These are phyloP conservation scores for Lasioglossum marginatum DNA, from an alignment of 2,888 invertebrate species.

Conservation along the genomic window DNA sequence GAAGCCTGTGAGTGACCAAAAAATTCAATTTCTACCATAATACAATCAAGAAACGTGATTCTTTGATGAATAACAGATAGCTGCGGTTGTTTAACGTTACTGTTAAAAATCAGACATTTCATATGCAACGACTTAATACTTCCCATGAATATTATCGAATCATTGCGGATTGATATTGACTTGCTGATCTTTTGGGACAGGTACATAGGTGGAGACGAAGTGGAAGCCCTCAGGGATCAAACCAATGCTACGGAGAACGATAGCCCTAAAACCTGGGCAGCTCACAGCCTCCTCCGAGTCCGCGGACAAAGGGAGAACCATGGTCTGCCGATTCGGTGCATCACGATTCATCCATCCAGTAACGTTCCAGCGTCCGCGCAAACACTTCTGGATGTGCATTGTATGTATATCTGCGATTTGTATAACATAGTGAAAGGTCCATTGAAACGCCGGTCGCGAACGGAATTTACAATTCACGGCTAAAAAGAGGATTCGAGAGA, in stretches of 20 bases:
- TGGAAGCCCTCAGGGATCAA: constrained; percentile 85
- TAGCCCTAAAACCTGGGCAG: constrained; percentile 93
- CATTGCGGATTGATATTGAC: neutral
- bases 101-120: no score
- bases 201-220: constrained; percentile 72
- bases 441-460: neutral
- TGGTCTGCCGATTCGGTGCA: constrained; percentile 91
- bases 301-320: constrained; percentile 93
- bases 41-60: no score
- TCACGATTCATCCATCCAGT: constrained; percentile 94
- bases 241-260: constrained; percentile 94
- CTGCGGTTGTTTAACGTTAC: no score
- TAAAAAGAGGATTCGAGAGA: constrained; percentile 3
- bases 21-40: no score
- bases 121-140: no score
- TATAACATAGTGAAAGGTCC: constrained; percentile 10
- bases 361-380: constrained; percentile 89
- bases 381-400: constrained; percentile 93
- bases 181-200: constrained; percentile 34
- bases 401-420: constrained; percentile 86
- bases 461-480: constrained; percentile 6
- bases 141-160: neutral
- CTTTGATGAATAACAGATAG: no score
- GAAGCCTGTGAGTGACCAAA: no score
- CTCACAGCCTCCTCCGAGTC: constrained; percentile 92